Percentiles rank a stretch among this genome's conserved stretches.
These are phyloP conservation scores for Parauchenoglanis ngamensis DNA, from an alignment of 2,797 vertebrate species.

Conservation along the genomic window DNA sequence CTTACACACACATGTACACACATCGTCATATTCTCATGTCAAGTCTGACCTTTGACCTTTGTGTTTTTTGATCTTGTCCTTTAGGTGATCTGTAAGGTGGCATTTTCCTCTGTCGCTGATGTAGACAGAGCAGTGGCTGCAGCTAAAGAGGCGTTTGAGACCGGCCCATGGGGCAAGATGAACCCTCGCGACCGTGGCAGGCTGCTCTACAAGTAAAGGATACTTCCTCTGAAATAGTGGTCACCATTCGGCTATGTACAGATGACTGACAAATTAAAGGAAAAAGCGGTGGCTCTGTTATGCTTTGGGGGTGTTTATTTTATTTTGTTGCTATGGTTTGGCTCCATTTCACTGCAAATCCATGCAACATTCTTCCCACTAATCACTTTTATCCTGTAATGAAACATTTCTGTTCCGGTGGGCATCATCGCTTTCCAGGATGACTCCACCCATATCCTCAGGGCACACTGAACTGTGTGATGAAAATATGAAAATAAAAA, in stretches of 20 bases:
- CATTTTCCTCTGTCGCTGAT: conserved; percentile 85
- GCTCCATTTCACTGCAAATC: not conserved
- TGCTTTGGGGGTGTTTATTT: not conserved
- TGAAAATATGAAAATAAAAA: not conserved
- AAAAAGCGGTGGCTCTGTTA: not conserved
- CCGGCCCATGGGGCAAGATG: conserved; percentile 92
- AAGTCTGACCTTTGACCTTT: not conserved
- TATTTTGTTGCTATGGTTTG: not conserved
- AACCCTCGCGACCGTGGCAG: conserved; percentile 89
- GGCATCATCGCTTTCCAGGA: not conserved
- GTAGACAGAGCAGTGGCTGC: conserved; percentile 92
- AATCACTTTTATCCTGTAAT: not conserved
- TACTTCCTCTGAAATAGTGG: not conserved
- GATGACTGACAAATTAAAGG: not conserved
- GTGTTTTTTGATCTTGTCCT: conserved; percentile 22
- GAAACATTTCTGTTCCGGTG: not conserved
- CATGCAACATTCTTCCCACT: not conserved
- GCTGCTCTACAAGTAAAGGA: conserved; percentile 84
- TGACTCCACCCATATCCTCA: not conserved
- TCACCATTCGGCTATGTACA: not conserved
- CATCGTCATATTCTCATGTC: not conserved
- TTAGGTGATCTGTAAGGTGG: conserved; percentile 89
- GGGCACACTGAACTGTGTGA: not conserved
- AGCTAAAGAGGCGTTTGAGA: conserved; percentile 90
- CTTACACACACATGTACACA: not conserved